Base-by-base conservation (phyloP, 2,113 vertebrate species). In the Morone chrysops region DNA sequence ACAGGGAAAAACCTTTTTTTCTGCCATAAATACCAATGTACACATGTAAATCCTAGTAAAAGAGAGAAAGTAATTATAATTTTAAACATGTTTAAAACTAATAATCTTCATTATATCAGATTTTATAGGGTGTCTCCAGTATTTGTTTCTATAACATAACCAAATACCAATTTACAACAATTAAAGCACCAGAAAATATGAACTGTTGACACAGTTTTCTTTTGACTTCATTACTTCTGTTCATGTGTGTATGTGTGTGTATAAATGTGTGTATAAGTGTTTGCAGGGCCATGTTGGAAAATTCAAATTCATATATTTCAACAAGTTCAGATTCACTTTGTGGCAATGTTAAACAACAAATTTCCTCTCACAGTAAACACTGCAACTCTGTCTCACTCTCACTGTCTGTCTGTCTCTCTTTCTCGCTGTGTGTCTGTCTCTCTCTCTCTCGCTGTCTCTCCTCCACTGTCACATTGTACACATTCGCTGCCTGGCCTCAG, bases 401-500 rank as follows among this genome's bases (percentile, higher is more conserved):
- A 5, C 9, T 65, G 6, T 61, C 14, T 47, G 9, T 17, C 16
- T 40, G 1, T n/a, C 38, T 12, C 40, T 38, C 47, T 36, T 0
- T n/a, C 51, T 20, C 1, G 14, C 67, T 47, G 6, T 48, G n/a
- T 65, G 6, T 61, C 14, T 47, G 9, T 17, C 16, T 40, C 38
- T 12, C 40, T 38, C 47, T 36, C 4, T n/a, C 51, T 20, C 1
- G 14, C 67, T 47, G 6, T 48, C 50, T 18, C 7, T 3, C 43
- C 41, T 40, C n/a, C 57, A 48, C 25, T 48, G 63, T 51, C 81
- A n/a, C n/a, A n/a, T 75, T 25, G 1, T n/a, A 60, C 56, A 62
- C 53, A 40, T 74, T 73, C 8, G 9, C 53, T 78, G 65, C 70
- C 70, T 85, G 87, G 72, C 80, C 88, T 86, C 81, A 87, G 84